Percentiles rank a stretch among this genome's conserved stretches.
Evolutionary conservation across 2,113 vertebrate genomes (phyloP).

Genomic region (Gambusia holbrooki): DNA sequence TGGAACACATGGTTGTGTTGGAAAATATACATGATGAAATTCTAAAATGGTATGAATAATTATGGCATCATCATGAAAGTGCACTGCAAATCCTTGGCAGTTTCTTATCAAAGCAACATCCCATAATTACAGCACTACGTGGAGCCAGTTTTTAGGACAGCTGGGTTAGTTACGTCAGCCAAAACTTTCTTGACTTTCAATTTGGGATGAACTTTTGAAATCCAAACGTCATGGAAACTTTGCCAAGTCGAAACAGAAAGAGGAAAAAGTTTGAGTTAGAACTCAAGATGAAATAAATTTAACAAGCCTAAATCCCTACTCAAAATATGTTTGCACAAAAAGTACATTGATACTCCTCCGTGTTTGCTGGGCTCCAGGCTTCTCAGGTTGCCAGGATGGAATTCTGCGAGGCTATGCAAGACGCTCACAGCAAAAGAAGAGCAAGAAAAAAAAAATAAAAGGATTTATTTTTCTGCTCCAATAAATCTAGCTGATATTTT

Average conservation of each 20-base stretch:
- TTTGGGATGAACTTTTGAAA: constrained; percentile 14
- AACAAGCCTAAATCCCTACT: constrained; percentile 11
- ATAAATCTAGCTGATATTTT: constrained; percentile 75
- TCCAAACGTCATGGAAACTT: neutral
- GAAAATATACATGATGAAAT: neutral
- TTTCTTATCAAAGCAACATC: neutral
- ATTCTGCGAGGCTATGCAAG: constrained; percentile 31
- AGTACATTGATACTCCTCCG: constrained; percentile 1
- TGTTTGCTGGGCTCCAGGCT: constrained; percentile 7
- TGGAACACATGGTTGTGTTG: too few relatives aligned
- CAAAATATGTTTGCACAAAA: constrained; percentile 31
- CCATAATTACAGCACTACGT: neutral
- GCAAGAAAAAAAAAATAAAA: constrained; percentile 23
- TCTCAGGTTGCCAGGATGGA: constrained; percentile 29
- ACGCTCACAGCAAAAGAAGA: constrained; percentile 14
- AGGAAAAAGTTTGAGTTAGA: constrained; percentile 1
- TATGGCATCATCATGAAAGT: neutral
- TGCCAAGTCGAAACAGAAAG: neutral
- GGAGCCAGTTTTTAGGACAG: constrained; percentile 15
- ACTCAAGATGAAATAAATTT: constrained; percentile 3
- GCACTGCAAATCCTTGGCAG: neutral
- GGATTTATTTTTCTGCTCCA: constrained; percentile 34
- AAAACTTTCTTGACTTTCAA: constrained; percentile 1
- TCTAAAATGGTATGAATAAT: neutral
- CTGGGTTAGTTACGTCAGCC: neutral